A percentile compares a stretch with the other conserved stretches of the same genome.
These are phyloP conservation scores for Subacronicta megacephala DNA, from an alignment of 2,888 invertebrate species.

Conservation along the genomic window DNA sequence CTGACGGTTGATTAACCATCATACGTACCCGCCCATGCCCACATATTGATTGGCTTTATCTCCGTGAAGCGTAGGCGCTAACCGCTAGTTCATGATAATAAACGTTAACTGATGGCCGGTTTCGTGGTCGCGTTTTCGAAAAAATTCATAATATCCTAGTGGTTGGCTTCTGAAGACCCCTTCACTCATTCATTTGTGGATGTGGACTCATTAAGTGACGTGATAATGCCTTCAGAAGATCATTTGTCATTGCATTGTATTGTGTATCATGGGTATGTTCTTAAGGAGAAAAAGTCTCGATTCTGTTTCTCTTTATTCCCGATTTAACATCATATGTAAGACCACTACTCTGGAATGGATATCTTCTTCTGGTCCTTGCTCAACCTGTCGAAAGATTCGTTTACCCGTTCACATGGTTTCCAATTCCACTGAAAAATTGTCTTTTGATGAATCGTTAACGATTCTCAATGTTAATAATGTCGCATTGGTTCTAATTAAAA, in stretches of 20 bases:
- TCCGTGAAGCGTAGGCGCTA: conserved; percentile 62
- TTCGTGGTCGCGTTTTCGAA: conserved; percentile 55
- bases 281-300: too few relatives aligned
- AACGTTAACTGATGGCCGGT: conserved; percentile 79
- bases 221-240: conserved; percentile 38
- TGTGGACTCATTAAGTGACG: conserved; percentile 53
- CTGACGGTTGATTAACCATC: conserved; percentile 76
- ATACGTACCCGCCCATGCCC: conserved; percentile 69
- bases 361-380: too few relatives aligned
- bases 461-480: too few relatives aligned
- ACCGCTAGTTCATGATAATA: conserved; percentile 83
- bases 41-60: conserved; percentile 83
- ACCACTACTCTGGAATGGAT: too few relatives aligned
- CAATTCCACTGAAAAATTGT: too few relatives aligned
- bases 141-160: conserved; percentile 45
- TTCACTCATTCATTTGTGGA: conserved; percentile 57
- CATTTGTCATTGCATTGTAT: conserved; percentile 36
- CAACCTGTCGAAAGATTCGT: too few relatives aligned
- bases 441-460: too few relatives aligned
- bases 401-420: too few relatives aligned
- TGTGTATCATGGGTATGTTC: conserved; percentile 37
- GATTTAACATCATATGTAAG: too few relatives aligned
- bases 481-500: too few relatives aligned
- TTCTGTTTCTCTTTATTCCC: too few relatives aligned
- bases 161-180: conserved; percentile 48